Evolutionary conservation across 2,888 invertebrate genomes (phyloP).

Genomic region (Tinea pellionella): DNA sequence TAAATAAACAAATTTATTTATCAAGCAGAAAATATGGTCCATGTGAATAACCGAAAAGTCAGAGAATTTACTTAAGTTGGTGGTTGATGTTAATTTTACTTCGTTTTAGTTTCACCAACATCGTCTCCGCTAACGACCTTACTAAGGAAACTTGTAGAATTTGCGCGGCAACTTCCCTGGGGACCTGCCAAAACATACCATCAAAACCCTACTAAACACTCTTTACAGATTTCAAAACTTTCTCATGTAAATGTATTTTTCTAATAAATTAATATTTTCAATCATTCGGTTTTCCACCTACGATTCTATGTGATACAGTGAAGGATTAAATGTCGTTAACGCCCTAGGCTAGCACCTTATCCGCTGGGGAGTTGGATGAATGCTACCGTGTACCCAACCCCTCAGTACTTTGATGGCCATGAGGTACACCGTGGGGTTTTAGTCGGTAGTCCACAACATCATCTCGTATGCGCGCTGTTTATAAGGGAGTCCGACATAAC

Average conservation of each 20-base stretch:
- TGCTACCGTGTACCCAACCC: no score
- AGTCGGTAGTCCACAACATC: no score
- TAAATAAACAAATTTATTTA: no score
- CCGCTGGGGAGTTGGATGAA: no score
- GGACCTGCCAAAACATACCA: slow-evolving; percentile 22
- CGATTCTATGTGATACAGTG: no score
- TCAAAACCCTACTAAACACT: background rate
- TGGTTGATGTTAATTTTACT: slow-evolving; percentile 1
- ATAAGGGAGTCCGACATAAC: no score
- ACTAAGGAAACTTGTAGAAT: slow-evolving; percentile 25
- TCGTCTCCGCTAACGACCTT: slow-evolving; percentile 29
- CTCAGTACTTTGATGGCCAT: no score
- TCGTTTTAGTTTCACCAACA: slow-evolving; percentile 1
- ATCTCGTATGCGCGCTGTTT: no score
- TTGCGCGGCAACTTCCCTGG: slow-evolving; percentile 19
- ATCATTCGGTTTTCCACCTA: background rate
- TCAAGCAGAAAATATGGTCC: no score
- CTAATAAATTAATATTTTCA: background rate
- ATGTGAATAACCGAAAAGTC: background rate
- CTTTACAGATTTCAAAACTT: background rate
- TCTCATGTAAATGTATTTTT: background rate
- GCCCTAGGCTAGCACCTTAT: no score
- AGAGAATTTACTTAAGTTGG: background rate
- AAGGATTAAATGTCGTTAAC: no score
- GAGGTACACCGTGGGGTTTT: no score